A percentile compares a stretch with the other conserved stretches of the same genome.
Evolutionary conservation across 37 sponge, comb jelly and placozoan genomes (phyloP).

Genomic region (Hormiphora californensis): DNA sequence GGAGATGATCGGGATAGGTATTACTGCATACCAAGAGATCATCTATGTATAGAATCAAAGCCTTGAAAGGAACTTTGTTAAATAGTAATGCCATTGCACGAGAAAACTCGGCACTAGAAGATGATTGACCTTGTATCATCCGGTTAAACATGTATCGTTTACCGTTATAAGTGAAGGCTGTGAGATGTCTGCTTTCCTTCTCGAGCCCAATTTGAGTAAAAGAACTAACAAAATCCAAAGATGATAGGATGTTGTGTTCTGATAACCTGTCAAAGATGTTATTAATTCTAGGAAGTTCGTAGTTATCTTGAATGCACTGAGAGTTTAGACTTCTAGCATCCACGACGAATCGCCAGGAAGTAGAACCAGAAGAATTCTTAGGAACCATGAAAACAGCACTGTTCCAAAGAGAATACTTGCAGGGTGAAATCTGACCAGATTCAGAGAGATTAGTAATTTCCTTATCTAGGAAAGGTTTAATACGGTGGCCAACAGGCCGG

Average conservation of each 20-base stretch:
- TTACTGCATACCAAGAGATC: neutral
- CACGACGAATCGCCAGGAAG: neutral
- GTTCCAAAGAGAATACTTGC: slow-evolving; percentile 8
- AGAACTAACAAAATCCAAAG: neutral
- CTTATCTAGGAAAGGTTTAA: neutral
- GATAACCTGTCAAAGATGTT: slow-evolving; percentile 26
- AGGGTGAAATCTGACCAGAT: neutral
- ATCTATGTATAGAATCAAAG: neutral
- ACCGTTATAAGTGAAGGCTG: neutral
- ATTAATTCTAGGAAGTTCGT: slow-evolving; percentile 43
- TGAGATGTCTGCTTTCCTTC: neutral
- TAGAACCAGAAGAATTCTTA: neutral
- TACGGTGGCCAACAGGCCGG: neutral
- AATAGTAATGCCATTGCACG: neutral
- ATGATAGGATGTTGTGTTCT: neutral
- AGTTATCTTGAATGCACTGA: slow-evolving; percentile 4
- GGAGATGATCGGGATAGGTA: neutral
- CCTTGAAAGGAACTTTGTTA: neutral
- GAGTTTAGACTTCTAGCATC: slow-evolving; percentile 10
- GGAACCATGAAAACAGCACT: neutral
- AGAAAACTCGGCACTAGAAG: neutral
- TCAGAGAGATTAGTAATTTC: neutral
- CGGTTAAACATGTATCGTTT: slow-evolving; percentile 24
- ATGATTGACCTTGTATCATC: neutral
- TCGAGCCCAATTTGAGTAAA: slow-evolving; percentile 2